Conservation (phyloP, 2,888 invertebrate species). For the Euproctis similis region DNA sequence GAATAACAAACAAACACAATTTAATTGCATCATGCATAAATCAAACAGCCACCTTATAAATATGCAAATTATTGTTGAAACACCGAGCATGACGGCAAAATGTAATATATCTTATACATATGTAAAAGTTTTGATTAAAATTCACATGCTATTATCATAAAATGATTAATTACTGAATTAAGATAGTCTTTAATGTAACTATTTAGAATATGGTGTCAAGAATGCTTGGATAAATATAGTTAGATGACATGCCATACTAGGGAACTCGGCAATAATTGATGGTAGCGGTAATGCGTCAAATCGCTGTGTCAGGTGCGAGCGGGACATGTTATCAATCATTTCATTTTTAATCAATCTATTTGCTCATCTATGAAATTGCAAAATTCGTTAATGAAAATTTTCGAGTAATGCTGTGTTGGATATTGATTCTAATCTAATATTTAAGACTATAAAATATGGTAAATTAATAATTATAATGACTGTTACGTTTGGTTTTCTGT, state of each 20-base stretch:
- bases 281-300: conserved; percentile 28
- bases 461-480: too few species aligned
- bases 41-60: conserved; percentile 7
- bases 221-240: too few species aligned
- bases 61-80: conserved; percentile 5
- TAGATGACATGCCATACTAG: conserved; percentile 12
- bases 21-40: conserved; percentile 12
- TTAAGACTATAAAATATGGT: too few species aligned
- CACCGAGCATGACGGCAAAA: conserved; percentile 2
- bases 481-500: too few species aligned
- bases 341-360: conserved; percentile 61
- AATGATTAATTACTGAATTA: neutral
- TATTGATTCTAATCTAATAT: too few species aligned
- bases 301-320: conserved; percentile 48
- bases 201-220: too few species aligned
- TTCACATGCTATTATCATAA: conserved; percentile 12
- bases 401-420: conserved; percentile 9
- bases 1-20: conserved; percentile 4
- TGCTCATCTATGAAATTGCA: conserved; percentile 40
- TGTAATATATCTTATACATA: conserved; percentile 11
- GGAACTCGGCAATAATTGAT: conserved; percentile 28
- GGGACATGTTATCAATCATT: conserved; percentile 53
- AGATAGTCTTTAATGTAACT: too few species aligned
- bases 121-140: conserved; percentile 1
- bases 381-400: conserved; percentile 20